Evolutionary conservation across 2,797 vertebrate genomes (phyloP), one percentile per base, ranked within the genome.

Genomic region (Propithecus perrieri): DNA sequence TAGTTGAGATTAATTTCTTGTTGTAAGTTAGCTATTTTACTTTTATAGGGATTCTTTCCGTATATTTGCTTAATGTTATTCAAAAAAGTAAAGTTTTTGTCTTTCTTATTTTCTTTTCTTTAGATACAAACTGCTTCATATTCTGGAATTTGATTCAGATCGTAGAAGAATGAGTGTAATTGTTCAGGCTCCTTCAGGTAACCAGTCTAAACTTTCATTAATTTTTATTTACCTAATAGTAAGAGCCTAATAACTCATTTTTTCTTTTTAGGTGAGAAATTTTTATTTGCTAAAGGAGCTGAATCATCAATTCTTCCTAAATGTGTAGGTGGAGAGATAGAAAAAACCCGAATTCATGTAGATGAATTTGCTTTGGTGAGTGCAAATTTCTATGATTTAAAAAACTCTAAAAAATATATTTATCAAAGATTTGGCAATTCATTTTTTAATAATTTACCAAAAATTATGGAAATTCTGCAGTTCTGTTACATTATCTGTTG

Each of bases 131-230:
- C 98, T 99, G 59, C 99, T 99, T 75, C 99, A 99, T 57, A 98
- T 99, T 59, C 98, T 99, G 90, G 99, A 99, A 98, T 99, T 99
- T 95, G 99, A 99, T 98, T 99, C 99, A 59, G 98, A 99, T 98
- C 99, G 99, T 96, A 99, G 99, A 87, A 99, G 99, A 96, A 99
- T 99, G 99, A 99, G 99, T 79, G 99, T 99, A 96, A 99, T 99
- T 87, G 99, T 99, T 35, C 99, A 99, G 97, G 99, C 98, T 93
- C 99, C 99, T 50, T 99, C 99, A 98, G 99, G 99, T 99, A 98
- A 97, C 97, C 35, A 28, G 75, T 63, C 24, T 94, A 55, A 96
- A 88, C 38, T 75, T 85, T n/a, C 9, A 59, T 35, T 76, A 78
- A 75, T n/a, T 92, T 97, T 46, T 84, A 74, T 85, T 94, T 79